Base-by-base conservation (phyloP, 2,113 vertebrate species). In the Hippocampus abdominalis region DNA sequence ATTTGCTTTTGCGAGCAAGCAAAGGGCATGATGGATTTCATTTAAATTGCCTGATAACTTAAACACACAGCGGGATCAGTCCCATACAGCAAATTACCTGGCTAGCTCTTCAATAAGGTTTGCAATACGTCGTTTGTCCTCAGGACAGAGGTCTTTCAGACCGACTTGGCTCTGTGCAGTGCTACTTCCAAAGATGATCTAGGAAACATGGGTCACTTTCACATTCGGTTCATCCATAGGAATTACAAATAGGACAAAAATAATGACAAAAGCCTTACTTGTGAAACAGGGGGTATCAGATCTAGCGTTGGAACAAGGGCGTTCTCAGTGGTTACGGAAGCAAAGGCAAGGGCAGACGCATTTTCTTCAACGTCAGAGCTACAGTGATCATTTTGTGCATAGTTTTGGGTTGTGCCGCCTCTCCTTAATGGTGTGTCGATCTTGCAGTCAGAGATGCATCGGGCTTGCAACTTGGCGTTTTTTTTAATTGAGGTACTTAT, bases 91-190 rank as follows among this genome's bases (percentile, higher is more conserved):
- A 49, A 12, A 10, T 88, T 87, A 98, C 97, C 95, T 96, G 77
- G 96, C 96, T 81, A 99, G 92, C 89, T 99, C 97, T 90, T 96
- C 94, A 81, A 99, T 94, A 85, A 99, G 94, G 84, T 94, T 97
- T 59, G 96, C 96, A 87, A 99, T 98, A 74, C 96, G 93, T 64
- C 93, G 94, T 86, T 99, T 99, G 89, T 99, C 97, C 90, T 98
- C 96, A 53, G 94, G 93, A 90, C 96, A 98, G 84, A 99, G 95
- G 90, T 99, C 96, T 79, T 96, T 99, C 79, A 99, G 81, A 76
- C 93, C 94, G 73, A 92, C 91, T 79, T 86, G 84, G 64, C 91
- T 94, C 75, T 89, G 94, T 65, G 76, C 77, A 78, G 84, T 87
- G 77, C 61, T 78, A 32, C 21, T 78, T 44, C 89, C 90, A 76